Base-by-base conservation (phyloP, 2,113 vertebrate genomes). In the Solenodon paradoxus region DNA sequence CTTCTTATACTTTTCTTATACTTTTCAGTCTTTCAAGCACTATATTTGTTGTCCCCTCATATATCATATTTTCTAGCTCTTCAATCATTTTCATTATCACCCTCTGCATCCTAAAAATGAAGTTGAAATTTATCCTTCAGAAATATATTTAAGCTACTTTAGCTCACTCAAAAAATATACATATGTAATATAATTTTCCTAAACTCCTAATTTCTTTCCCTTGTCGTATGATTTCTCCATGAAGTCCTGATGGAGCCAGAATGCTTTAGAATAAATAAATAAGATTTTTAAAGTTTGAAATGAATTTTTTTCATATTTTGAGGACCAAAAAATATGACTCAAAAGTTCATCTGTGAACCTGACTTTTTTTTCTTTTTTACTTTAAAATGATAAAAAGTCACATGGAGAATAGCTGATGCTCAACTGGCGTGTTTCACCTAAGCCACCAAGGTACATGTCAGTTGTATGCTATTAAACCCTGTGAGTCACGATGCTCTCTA, bases 371-470 rank as follows among this genome's bases (percentile, higher is more conserved):
- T 61, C n/a, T 72, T 71, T 95, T 90, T 59, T 13, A 17, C 32
- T 90, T 91, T 15, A 45, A 95, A 89, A 83, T 53, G 57, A 92
- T 30, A 72, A 77, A 78, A 93, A 69, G n/a, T 91, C 74, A 83
- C 75, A 42, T 24, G 77, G 84, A 45, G 83, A 92, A 59, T n/a
- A 13, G 20, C 1, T 24, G 53, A 20, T 13, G 66, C 77, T 68
- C 59, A 87, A 24, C 30, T 95, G 59, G 64, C 51, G 0, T 96
- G 90, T 90, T 53, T 83, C 79, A 30, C 90, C 53, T 93, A 30
- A 35, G 38, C 6, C 82, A 42, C 55, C 2, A 68, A 66, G 53
- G 84, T 71, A 64, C 15, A 10, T 42, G 71, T 87, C 35, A n/a
- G 55, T 81, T 69, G 17, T 53, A 51, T 55, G 83, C 63, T 42